These are phyloP conservation scores for Heptranchias perlo DNA, from an alignment of 2,113 vertebrate species.

Conservation along the genomic window DNA sequence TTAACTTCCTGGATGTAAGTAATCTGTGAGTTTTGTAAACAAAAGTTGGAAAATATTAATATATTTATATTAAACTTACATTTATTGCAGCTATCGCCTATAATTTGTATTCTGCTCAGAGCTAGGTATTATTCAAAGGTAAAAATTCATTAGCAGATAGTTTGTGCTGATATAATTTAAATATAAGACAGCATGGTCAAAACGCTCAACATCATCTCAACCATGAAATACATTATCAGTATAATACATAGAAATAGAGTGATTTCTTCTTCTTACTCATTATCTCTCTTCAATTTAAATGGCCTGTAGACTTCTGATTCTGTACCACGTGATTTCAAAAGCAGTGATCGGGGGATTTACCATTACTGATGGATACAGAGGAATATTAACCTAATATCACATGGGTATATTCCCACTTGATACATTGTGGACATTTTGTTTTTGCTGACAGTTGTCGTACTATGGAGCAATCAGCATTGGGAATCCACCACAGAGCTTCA, in stretches of 20 bases:
- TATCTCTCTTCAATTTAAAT: neutral
- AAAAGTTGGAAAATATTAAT: too few relatives aligned
- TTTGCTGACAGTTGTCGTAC: constrained; percentile 49
- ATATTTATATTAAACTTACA: neutral
- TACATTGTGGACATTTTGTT: neutral
- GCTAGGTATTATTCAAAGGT: neutral
- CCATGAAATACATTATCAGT: too few relatives aligned
- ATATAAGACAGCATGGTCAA: too few relatives aligned
- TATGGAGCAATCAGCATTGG: constrained; percentile 73
- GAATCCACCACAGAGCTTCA: constrained; percentile 73
- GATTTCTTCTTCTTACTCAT: too few relatives aligned
- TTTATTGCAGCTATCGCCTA: neutral
- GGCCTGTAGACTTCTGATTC: neutral
- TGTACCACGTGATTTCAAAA: neutral
- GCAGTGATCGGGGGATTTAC: neutral
- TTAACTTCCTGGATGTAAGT: constrained; percentile 54
- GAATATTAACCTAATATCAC: neutral
- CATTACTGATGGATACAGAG: neutral
- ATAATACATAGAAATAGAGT: too few relatives aligned
- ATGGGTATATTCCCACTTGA: neutral
- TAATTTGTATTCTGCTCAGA: neutral
- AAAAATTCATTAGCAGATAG: neutral
- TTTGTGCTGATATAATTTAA: too few relatives aligned
- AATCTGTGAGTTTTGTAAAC: constrained; percentile 40
- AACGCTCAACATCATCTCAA: too few relatives aligned